Conservation (phyloP, 2,797 vertebrate genomes). For the Brachyrhaphis roseni region DNA sequence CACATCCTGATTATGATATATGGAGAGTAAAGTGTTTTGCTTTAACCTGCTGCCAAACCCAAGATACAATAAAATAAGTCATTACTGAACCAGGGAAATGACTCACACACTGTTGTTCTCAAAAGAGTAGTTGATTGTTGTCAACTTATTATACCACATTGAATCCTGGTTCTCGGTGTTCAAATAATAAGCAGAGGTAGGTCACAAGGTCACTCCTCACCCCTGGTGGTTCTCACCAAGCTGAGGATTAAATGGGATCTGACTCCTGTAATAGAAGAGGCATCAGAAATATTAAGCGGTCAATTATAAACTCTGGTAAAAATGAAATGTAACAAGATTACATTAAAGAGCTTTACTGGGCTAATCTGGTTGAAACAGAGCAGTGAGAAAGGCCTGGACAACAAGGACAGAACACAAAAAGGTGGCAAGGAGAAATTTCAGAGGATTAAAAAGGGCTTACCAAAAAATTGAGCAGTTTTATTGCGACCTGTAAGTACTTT, state of each 20-base stretch:
- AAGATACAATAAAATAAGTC: conserved; percentile 53
- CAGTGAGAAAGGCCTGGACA: conserved; percentile 59
- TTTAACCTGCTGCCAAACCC: conserved; percentile 60
- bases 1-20: conserved; percentile 76
- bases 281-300: conserved; percentile 55
- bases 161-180: conserved; percentile 51
- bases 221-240: conserved; percentile 61
- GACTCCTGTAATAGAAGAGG: conserved; percentile 62
- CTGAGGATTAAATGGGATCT: conserved; percentile 61
- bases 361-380: conserved; percentile 63
- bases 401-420: conserved; percentile 45
- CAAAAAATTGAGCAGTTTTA: conserved; percentile 3
- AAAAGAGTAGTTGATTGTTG: conserved; percentile 51
- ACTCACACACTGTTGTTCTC: conserved; percentile 47
- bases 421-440: conserved; percentile 33
- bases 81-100: conserved; percentile 61
- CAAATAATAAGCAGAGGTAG: conserved; percentile 61
- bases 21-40: conserved; percentile 52
- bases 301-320: conserved; percentile 46
- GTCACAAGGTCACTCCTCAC: conserved; percentile 58
- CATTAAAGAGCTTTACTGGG: conserved; percentile 65
- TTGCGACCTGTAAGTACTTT: neutral
- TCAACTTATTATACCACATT: conserved; percentile 53
- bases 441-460: conserved; percentile 40
- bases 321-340: conserved; percentile 68